Conservation (phyloP, 1,140 invertebrate genomes). For the Himalopsyche phryganea region DNA sequence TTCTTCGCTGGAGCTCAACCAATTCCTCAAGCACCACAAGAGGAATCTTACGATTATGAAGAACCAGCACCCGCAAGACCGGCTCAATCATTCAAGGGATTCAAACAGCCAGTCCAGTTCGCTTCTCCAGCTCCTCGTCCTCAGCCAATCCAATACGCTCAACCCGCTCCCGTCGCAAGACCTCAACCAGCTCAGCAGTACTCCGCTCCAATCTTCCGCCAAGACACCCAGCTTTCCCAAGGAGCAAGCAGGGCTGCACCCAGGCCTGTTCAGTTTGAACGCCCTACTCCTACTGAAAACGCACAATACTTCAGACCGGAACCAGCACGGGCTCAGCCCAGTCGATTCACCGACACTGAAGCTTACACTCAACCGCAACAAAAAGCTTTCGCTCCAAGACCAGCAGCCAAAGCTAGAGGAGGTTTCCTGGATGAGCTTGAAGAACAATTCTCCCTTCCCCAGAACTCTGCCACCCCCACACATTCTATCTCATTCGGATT, state of each 20-base stretch:
- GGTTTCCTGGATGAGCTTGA: conserved; percentile 76
- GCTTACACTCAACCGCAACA: conserved; percentile 34
- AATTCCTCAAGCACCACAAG: conserved; percentile 40
- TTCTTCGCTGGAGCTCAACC: conserved; percentile 34
- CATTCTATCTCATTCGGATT: conserved; percentile 79
- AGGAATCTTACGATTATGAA: conserved; percentile 39
- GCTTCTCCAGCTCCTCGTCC: conserved; percentile 26
- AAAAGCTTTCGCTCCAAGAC: conserved; percentile 32
- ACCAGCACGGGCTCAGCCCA: conserved; percentile 19
- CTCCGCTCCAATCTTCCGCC: not conserved
- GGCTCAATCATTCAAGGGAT: conserved; percentile 25
- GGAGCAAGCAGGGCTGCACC: conserved; percentile 23
- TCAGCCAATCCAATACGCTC: conserved; percentile 35
- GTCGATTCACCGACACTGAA: conserved; percentile 14
- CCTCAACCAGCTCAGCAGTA: conserved; percentile 12
- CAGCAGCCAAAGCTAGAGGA: conserved; percentile 37
- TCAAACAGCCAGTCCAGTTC: conserved; percentile 38
- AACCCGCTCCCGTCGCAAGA: conserved; percentile 22
- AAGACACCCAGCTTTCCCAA: not conserved
- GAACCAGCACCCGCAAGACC: conserved; percentile 49
- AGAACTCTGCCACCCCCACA: conserved; percentile 58
- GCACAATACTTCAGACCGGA: conserved; percentile 29
- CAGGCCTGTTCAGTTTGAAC: conserved; percentile 29
- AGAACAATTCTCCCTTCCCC: conserved; percentile 72
- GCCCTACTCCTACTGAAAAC: conserved; percentile 4